Evolutionary conservation across 2,888 invertebrate species (phyloP).

Genomic region (Drosophila colorata): DNA sequence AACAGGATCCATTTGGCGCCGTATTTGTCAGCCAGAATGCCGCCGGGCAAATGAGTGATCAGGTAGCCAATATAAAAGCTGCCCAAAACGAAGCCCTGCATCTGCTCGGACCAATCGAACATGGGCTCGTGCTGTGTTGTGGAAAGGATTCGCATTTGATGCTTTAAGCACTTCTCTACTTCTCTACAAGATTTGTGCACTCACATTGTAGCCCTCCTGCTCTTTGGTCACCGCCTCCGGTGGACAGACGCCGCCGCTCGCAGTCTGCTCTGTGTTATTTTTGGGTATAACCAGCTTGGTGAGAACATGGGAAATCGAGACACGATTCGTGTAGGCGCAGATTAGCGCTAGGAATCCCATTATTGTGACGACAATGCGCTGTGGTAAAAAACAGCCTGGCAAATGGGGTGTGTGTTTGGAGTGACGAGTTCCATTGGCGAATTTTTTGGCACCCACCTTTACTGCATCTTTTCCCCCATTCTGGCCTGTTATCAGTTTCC

Average conservation of each 20-base stretch:
- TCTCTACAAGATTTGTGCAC: too few relatives aligned
- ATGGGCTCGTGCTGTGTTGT: slow-evolving; percentile 52
- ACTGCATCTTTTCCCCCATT: slow-evolving; percentile 21
- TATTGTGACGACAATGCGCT: slow-evolving; percentile 88
- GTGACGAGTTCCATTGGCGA: too few relatives aligned
- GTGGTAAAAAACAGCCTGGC: slow-evolving; percentile 87
- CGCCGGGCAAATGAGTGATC: slow-evolving; percentile 92
- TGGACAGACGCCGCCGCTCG: slow-evolving; percentile 7
- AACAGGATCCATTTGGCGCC: slow-evolving; percentile 93
- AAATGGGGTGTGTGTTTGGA: background rate
- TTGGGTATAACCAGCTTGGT: slow-evolving; percentile 85
- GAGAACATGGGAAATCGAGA: slow-evolving; percentile 89
- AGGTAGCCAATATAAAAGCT: slow-evolving; percentile 94
- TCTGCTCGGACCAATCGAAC: slow-evolving; percentile 89
- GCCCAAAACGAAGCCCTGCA: slow-evolving; percentile 90
- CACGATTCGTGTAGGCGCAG: slow-evolving; percentile 90
- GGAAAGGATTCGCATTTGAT: too few relatives aligned
- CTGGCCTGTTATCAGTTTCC: slow-evolving; percentile 11
- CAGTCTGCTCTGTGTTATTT: slow-evolving; percentile 22
- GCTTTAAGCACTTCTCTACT: too few relatives aligned
- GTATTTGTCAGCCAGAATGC: slow-evolving; percentile 90
- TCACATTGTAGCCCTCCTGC: background rate
- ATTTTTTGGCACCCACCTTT: slow-evolving; percentile 17
- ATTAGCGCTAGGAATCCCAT: slow-evolving; percentile 89
- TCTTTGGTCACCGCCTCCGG: background rate